These are phyloP conservation scores for Passer domesticus DNA, from an alignment of 2,113 vertebrate species.

Conservation along the genomic window DNA sequence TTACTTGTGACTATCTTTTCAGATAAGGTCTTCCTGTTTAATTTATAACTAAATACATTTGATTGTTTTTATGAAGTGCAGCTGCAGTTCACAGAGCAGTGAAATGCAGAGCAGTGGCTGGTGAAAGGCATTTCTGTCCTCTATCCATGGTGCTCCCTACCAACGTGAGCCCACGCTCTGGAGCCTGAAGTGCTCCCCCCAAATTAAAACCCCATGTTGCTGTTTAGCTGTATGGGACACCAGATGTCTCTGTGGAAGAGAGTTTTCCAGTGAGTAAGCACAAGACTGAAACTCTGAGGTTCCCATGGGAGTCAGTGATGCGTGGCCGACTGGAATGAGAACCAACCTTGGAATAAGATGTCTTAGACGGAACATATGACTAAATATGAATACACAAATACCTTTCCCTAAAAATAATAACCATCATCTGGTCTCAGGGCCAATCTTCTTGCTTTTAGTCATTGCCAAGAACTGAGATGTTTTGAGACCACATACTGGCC, in stretches of 20 bases:
- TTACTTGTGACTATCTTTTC: background rate
- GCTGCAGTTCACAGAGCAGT: background rate
- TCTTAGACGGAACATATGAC: conserved; percentile 28
- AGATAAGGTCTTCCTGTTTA: background rate
- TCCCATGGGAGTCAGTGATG: conserved; percentile 12
- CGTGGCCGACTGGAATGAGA: background rate
- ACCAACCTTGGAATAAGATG: background rate
- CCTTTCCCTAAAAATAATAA: conserved; percentile 43
- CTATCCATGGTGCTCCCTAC: background rate
- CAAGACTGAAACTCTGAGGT: background rate
- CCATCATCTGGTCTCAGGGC: background rate
- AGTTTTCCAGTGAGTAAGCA: conserved; percentile 18
- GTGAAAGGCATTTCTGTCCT: background rate
- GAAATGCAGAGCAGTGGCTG: background rate
- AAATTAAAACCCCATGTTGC: background rate
- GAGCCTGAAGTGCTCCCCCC: background rate
- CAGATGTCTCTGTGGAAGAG: background rate
- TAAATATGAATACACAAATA: conserved; percentile 12
- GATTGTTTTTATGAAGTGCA: background rate
- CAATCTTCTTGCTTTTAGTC: background rate
- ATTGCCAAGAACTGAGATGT: conserved; percentile 19
- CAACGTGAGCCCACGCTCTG: fast-evolving
- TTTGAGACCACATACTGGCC: conserved; percentile 8
- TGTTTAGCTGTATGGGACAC: background rate
- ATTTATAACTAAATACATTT: background rate